A percentile compares a stretch with the other conserved stretches of the same genome.
Evolutionary conservation across 2,888 invertebrate genomes (phyloP).

Genomic region (Steinernema scapterisci): DNA sequence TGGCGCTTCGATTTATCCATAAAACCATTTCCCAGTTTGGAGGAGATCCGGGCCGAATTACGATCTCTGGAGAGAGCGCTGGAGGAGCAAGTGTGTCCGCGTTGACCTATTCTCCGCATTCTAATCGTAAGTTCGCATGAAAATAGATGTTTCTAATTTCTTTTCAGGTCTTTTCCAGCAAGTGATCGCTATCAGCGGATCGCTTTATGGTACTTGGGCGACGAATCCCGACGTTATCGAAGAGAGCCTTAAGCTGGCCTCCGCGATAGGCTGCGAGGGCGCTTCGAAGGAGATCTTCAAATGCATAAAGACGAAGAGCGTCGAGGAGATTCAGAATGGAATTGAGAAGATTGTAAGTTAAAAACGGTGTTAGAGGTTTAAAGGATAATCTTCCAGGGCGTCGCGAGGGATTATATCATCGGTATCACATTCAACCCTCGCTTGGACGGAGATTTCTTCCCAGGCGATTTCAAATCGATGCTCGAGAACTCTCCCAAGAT

Average conservation of each 20-base stretch:
- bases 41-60: constrained; percentile 49
- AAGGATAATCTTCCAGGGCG: constrained; percentile 31
- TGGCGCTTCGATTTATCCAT: constrained; percentile 39
- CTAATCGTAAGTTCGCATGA: background rate
- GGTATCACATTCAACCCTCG: constrained; percentile 50
- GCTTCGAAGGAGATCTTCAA: constrained; percentile 38
- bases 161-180: constrained; percentile 48
- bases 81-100: constrained; percentile 51
- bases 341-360: constrained; percentile 36
- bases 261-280: constrained; percentile 43
- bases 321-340: constrained; percentile 46
- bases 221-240: constrained; percentile 45
- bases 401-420: constrained; percentile 41
- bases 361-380: background rate
- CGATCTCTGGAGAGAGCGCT: constrained; percentile 57
- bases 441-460: constrained; percentile 54
- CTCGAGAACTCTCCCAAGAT: constrained; percentile 46
- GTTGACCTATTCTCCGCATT: constrained; percentile 38
- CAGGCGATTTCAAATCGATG: constrained; percentile 40
- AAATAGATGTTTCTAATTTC: background rate
- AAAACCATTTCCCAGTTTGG: constrained; percentile 48
- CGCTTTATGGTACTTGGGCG: constrained; percentile 48
- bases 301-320: constrained; percentile 46
- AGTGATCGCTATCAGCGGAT: constrained; percentile 52
- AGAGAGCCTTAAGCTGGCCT: constrained; percentile 38